Base-by-base conservation (phyloP, 2,113 vertebrate genomes). In the Urocitellus parryii region DNA sequence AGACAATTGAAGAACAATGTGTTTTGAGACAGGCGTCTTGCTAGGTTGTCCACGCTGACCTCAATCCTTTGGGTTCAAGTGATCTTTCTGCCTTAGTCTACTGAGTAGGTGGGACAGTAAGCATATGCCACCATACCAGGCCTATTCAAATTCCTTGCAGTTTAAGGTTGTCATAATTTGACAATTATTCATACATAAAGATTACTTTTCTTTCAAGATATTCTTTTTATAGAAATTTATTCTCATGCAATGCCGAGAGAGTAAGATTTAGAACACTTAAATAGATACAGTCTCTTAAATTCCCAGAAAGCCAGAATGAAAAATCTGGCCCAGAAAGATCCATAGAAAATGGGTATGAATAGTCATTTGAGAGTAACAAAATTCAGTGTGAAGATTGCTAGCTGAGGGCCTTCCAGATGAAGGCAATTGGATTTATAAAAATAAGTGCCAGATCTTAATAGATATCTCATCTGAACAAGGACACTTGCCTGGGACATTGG, bases 111-210 rank as follows among this genome's bases (percentile, higher is more conserved):
- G 65, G 29, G 65, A 68, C 32, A 16, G 67, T 4, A 68, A 13
- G 32, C 67, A 34, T 16, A 68, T 48, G 42, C 9, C 84, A 63
- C 34, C n/a, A 25, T 25, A 2, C 51, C 34, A 32, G 4, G 11
- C 25, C 45, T 63, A 42, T 78, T 79, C 86, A 39, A n/a, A 90
- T 83, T 85, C 20, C 56, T 92, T 61, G 32, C 37, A 81, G 63
- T 72, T 88, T 58, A 8, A 61, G 70, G 79, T 56, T n/a, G 53
- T 34, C 10, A 51, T 16, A 74, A 79, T 80, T 78, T 95, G 34
- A 94, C 14, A 42, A 29, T 88, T 94, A 81, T 65, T 93, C 22
- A 81, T 80, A 86, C 39, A 37, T 39, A 37, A 88, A 73, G 37
- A 73, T 20, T 5, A 61, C 29, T n/a, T 72, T 92, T 70, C 25